Percentiles rank a stretch among this genome's conserved stretches.
These are phyloP conservation scores for Cotesia typhae DNA, from an alignment of 1,140 invertebrate genomes.

Conservation along the genomic window DNA sequence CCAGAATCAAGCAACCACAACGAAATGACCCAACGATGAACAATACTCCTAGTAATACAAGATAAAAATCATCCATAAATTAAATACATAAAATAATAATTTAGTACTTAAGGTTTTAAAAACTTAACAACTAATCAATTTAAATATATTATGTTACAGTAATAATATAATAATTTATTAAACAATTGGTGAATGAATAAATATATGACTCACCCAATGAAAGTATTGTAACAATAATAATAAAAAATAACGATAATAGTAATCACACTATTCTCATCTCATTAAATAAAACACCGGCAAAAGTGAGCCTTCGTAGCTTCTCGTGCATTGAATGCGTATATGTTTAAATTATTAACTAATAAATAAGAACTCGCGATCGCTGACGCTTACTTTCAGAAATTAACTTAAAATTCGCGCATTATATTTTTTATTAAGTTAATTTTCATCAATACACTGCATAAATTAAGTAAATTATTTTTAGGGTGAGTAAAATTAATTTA, in stretches of 20 bases:
- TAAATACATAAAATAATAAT: constrained; percentile 1
- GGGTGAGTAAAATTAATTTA: too few relatives aligned
- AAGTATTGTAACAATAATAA: neutral
- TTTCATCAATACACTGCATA: too few relatives aligned
- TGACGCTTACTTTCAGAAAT: too few relatives aligned
- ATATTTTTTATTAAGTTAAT: too few relatives aligned
- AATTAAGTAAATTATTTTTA: too few relatives aligned
- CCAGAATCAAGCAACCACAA: constrained; percentile 13
- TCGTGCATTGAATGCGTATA: too few relatives aligned
- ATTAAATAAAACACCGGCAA: constrained; percentile 2
- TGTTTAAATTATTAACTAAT: neutral
- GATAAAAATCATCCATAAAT: constrained; percentile 6
- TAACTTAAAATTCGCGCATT: too few relatives aligned
- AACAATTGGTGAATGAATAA: neutral
- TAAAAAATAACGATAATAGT: neutral
- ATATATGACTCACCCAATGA: constrained; percentile 14
- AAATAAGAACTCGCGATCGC: too few relatives aligned
- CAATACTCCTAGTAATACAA: neutral
- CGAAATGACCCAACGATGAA: constrained; percentile 2
- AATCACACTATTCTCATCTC: constrained; percentile 5
- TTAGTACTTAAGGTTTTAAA: neutral
- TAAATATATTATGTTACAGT: neutral
- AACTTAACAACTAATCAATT: too few relatives aligned
- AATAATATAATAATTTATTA: neutral
- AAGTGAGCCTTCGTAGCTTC: constrained; percentile 1